Base-by-base conservation (phyloP, 1,140 invertebrate genomes). In the Sweltsa coloradensis region DNA sequence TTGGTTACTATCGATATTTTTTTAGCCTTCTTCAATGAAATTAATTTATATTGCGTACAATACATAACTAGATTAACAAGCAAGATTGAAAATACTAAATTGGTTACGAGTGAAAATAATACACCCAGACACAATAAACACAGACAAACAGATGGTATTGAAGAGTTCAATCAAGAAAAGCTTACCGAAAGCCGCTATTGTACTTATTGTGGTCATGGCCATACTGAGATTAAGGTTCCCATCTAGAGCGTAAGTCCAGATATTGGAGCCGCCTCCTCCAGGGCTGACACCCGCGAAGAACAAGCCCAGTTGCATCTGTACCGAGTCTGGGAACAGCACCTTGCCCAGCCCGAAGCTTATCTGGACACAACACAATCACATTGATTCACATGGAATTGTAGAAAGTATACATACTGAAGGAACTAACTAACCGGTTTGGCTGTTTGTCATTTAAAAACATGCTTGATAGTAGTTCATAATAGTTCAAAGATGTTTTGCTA, bases 241-340 rank as follows among this genome's bases (percentile, higher is more conserved):
- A 25, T 79, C 83, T 0, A 97, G 63, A 24, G 93, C 73, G 48
- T 87, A 76, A 1, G 89, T 88, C 89, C 92, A 96, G 54, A 94
- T 90, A 62, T 97, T 97, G n/a, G 89, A 94, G 9, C 89, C 88
- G 2, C 90, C 91, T 1, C 92, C 92, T 24, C 85, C 90, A 13
- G 92, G 92, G 47, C 85, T 80, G 39, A 90, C 85, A 1, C 90
- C 92, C 2, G 87, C 86, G 55, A 92, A 88, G 67, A 96, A 96
- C 58, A 96, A 73, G 0, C 92, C 92, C 52, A 95, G 67, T 48
- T 81, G 78, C 71, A 91, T 73, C 47, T 76, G 74, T 16, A 78
- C 67, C 44, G 73, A 70, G 27, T 79, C 58, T 1, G 79, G 76
- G 62, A 90, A 91, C 7, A 93, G 64, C 13, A 81, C 53, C 47